phyloP scores from a whole-genome alignment of 2,888 invertebrate genomes.

The Embidobia sp. region DNA sequence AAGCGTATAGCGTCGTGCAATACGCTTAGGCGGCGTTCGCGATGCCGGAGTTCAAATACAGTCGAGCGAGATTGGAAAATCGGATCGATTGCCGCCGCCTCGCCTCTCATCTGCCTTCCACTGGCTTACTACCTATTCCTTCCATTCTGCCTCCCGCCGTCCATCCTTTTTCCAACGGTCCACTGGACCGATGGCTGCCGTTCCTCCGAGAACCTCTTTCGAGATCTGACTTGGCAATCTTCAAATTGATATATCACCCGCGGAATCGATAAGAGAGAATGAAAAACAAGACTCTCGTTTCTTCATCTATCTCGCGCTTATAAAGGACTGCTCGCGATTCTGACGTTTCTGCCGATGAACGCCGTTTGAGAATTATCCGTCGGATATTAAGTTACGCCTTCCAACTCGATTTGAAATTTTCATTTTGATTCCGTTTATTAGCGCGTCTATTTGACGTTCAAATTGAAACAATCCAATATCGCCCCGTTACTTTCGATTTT shows the following conservation, averaged over 20 bases:
- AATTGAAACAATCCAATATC: too few relatives aligned
- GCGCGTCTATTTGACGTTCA: too few relatives aligned
- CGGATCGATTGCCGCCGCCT: slow-evolving; percentile 73
- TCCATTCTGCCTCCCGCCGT: slow-evolving; percentile 52
- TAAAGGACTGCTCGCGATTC: slow-evolving; percentile 30
- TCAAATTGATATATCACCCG: slow-evolving; percentile 61
- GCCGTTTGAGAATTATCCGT: slow-evolving; percentile 27
- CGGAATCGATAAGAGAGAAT: slow-evolving; percentile 43
- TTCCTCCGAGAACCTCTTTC: slow-evolving; percentile 57
- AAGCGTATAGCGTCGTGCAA: slow-evolving; percentile 35
- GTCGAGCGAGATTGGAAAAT: slow-evolving; percentile 78
- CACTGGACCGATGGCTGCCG: slow-evolving; percentile 55
- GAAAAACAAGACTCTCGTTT: slow-evolving; percentile 45
- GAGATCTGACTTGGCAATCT: slow-evolving; percentile 60
- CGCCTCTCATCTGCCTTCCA: slow-evolving; percentile 56
- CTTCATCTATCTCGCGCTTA: slow-evolving; percentile 25
- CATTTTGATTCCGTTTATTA: too few relatives aligned
- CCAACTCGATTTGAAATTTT: too few relatives aligned
- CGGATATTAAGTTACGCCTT: slow-evolving; percentile 27
- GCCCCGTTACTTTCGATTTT: too few relatives aligned
- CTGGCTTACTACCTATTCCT: slow-evolving; percentile 55
- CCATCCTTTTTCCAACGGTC: slow-evolving; percentile 54
- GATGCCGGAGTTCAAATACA: slow-evolving; percentile 77
- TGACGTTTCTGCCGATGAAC: slow-evolving; percentile 3
- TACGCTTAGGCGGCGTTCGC: slow-evolving; percentile 68